Evolutionary conservation across 1,140 invertebrate genomes (phyloP).

Genomic region (Dendroctonus valens): DNA sequence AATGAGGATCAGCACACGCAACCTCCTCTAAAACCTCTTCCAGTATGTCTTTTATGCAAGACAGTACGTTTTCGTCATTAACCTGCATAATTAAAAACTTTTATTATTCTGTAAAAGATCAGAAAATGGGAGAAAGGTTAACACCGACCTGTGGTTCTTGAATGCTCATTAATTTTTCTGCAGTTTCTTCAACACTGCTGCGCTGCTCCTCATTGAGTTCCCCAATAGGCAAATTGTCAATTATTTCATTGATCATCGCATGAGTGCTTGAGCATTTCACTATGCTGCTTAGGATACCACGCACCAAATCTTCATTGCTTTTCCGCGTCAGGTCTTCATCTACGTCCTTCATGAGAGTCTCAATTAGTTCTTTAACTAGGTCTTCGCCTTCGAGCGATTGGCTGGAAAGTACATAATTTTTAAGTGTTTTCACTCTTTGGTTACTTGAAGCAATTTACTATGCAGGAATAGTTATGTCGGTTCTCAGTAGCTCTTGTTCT

Average conservation of each 20-base stretch:
- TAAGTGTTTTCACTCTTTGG: not conserved
- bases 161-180: slow-evolving; percentile 25
- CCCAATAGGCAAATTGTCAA: slow-evolving; percentile 36
- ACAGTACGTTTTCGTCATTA: slow-evolving; percentile 22
- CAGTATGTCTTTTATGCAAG: slow-evolving; percentile 34
- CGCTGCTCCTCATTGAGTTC: slow-evolving; percentile 36
- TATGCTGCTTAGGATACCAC: slow-evolving; percentile 31
- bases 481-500: slow-evolving; percentile 16
- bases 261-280: slow-evolving; percentile 33
- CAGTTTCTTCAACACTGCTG: slow-evolving; percentile 30
- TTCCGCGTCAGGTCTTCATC: slow-evolving; percentile 25
- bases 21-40: slow-evolving; percentile 37
- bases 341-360: slow-evolving; percentile 36
- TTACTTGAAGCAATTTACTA: slow-evolving; percentile 22
- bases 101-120: not conserved
- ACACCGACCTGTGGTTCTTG: slow-evolving; percentile 25
- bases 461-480: slow-evolving; percentile 21
- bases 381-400: slow-evolving; percentile 36
- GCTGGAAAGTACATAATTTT: slow-evolving; percentile 32
- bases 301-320: slow-evolving; percentile 31
- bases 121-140: not conserved
- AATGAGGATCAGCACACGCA: slow-evolving; percentile 27
- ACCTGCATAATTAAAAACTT: not conserved
- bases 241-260: slow-evolving; percentile 37
- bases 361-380: slow-evolving; percentile 34